phyloP scores from a whole-genome alignment of 64 coral and sea anemone genomes.

The Pocillopora damicornis region DNA sequence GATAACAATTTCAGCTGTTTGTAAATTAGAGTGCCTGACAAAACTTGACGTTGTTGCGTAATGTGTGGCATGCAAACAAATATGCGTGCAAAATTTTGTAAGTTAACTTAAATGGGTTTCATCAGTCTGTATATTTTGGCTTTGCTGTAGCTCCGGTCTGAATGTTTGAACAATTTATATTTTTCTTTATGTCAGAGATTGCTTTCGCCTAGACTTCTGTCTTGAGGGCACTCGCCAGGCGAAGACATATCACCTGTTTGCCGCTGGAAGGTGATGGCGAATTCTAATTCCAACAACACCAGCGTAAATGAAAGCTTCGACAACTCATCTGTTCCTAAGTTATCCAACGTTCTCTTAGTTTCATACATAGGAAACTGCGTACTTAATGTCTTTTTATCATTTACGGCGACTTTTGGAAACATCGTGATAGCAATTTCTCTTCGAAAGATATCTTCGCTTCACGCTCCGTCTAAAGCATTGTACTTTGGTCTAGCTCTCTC shows the following conservation, averaged over 20 bases:
- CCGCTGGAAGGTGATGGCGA: neutral
- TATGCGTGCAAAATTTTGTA: no score
- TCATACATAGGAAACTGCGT: neutral
- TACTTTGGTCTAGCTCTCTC: neutral
- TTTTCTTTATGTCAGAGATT: no score
- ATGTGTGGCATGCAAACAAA: no score
- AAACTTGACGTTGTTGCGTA: no score
- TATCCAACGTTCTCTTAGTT: neutral
- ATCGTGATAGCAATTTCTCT: neutral
- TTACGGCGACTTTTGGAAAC: neutral
- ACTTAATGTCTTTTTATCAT: neutral
- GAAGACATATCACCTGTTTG: neutral
- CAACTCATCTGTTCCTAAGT: neutral
- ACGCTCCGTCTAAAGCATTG: slow-evolving; percentile 5
- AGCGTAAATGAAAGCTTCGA: neutral
- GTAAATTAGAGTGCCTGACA: no score
- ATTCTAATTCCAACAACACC: neutral
- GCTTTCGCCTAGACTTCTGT: no score
- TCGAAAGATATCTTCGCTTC: neutral
- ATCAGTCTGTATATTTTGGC: no score
- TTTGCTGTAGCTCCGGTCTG: no score
- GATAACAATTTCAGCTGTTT: no score
- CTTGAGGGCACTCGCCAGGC: neutral
- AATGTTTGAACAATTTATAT: no score
- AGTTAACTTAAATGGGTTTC: no score